Conservation (phyloP, 2,797 vertebrate species). For the Aeoliscus strigatus region DNA sequence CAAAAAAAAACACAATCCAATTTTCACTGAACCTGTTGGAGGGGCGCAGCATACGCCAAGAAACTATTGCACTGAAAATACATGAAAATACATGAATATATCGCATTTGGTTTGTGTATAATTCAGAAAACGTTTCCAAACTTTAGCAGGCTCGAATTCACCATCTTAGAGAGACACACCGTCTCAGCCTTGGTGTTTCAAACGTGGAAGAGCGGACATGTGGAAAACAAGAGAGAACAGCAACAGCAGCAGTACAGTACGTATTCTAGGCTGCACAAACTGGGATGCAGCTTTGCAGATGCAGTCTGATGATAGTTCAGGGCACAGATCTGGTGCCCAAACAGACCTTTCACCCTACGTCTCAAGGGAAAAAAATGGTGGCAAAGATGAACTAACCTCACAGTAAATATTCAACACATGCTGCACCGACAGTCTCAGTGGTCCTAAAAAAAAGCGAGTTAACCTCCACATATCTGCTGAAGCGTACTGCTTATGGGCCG, state of each 20-base stretch:
- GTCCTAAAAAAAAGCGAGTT: constrained; percentile 51
- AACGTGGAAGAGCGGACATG: constrained; percentile 26
- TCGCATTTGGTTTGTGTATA: too few relatives aligned
- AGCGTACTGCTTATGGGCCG: constrained; percentile 45
- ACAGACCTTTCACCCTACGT: constrained; percentile 35
- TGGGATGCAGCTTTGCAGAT: constrained; percentile 7
- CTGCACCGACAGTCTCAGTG: constrained; percentile 43
- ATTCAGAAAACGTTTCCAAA: too few relatives aligned
- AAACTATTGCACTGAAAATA: too few relatives aligned
- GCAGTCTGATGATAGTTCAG: constrained; percentile 25
- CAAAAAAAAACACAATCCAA: too few relatives aligned
- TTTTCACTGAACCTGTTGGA: too few relatives aligned
- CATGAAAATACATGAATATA: too few relatives aligned
- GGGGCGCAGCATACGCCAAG: too few relatives aligned
- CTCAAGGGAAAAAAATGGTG: constrained; percentile 17
- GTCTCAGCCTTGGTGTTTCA: constrained; percentile 4
- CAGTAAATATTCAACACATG: constrained; percentile 57
- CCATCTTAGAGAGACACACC: constrained; percentile 3
- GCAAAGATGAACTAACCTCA: constrained; percentile 31
- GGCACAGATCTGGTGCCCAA: constrained; percentile 19
- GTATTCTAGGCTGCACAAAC: constrained; percentile 5
- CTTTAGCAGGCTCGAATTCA: too few relatives aligned
- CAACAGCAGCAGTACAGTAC: constrained; percentile 13
- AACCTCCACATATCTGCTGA: constrained; percentile 41
- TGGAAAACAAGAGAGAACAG: constrained; percentile 6